Conservation (phyloP, 1,140 invertebrate genomes). For the Venturia canescens region DNA sequence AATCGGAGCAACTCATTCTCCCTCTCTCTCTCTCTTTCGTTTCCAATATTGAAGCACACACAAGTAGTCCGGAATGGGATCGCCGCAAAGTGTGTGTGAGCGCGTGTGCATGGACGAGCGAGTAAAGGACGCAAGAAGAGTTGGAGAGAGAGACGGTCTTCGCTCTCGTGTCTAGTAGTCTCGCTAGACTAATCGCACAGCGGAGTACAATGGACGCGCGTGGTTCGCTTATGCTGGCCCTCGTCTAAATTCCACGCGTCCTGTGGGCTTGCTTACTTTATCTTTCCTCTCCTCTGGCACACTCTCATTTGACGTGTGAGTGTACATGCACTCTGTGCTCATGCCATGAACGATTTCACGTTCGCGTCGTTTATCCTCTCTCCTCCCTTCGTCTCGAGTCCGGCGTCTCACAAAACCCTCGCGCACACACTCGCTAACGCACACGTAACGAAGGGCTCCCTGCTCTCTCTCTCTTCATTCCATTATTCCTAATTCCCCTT, state of each 20-base stretch:
- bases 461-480: constrained; percentile 35
- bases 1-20: constrained; percentile 28
- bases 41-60: not conserved
- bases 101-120: not conserved
- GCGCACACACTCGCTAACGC: not conserved
- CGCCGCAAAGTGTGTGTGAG: too few species aligned
- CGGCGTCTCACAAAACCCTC: constrained; percentile 1
- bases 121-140: not conserved
- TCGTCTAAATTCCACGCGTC: constrained; percentile 56
- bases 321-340: not conserved
- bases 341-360: constrained; percentile 20
- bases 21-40: not conserved
- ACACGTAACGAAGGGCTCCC: not conserved
- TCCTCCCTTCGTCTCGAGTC: not conserved
- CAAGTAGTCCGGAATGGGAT: not conserved
- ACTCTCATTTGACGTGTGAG: not conserved
- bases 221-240: constrained; percentile 29
- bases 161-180: constrained; percentile 31
- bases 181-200: constrained; percentile 58
- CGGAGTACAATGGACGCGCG: constrained; percentile 15
- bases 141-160: not conserved
- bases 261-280: constrained; percentile 1
- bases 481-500: constrained; percentile 49
- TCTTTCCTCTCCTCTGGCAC: not conserved
- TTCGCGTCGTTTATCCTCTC: not conserved